Conservation (phyloP, 2,888 invertebrate species). For the Adela reaumurella region DNA sequence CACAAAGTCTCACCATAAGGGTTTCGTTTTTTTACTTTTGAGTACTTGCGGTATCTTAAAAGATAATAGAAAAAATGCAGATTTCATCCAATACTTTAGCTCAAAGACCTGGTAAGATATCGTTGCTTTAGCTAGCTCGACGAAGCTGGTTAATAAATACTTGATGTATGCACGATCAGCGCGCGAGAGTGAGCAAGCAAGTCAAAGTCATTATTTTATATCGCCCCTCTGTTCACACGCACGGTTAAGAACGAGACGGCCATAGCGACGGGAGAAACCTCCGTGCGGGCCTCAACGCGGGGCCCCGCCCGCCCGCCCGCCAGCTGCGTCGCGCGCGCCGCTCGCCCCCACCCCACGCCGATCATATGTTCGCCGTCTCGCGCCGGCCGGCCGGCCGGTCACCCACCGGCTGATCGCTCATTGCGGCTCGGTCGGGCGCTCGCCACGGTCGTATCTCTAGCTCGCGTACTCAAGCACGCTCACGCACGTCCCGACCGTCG, state of each 20-base stretch:
- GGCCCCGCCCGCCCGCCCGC: slow-evolving; percentile 19
- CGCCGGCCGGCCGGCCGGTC: slow-evolving; percentile 19
- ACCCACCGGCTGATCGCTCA: slow-evolving; percentile 25
- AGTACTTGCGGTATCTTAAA: too few relatives aligned
- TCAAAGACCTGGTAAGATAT: too few relatives aligned
- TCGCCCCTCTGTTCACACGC: too few relatives aligned
- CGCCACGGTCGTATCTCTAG: slow-evolving; percentile 29
- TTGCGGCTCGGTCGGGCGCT: slow-evolving; percentile 51
- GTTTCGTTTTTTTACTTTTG: too few relatives aligned
- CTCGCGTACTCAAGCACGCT: slow-evolving; percentile 32
- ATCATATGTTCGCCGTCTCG: slow-evolving; percentile 49
- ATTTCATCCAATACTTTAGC: too few relatives aligned
- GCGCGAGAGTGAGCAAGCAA: slow-evolving; percentile 1
- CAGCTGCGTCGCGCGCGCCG: slow-evolving; percentile 22
- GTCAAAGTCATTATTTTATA: slow-evolving; percentile 1
- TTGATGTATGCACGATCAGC: too few relatives aligned
- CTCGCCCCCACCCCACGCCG: slow-evolving; percentile 31
- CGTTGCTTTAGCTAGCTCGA: too few relatives aligned
- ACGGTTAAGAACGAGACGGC: not conserved
- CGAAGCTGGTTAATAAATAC: too few relatives aligned
- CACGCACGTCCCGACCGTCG: slow-evolving; percentile 20
- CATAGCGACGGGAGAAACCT: slow-evolving; percentile 47
- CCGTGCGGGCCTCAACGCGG: slow-evolving; percentile 46
- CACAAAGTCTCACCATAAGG: too few relatives aligned
- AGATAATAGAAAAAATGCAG: too few relatives aligned